These are phyloP conservation scores for Grallaria varia DNA, from an alignment of 2,113 vertebrate species.

Conservation along the genomic window DNA sequence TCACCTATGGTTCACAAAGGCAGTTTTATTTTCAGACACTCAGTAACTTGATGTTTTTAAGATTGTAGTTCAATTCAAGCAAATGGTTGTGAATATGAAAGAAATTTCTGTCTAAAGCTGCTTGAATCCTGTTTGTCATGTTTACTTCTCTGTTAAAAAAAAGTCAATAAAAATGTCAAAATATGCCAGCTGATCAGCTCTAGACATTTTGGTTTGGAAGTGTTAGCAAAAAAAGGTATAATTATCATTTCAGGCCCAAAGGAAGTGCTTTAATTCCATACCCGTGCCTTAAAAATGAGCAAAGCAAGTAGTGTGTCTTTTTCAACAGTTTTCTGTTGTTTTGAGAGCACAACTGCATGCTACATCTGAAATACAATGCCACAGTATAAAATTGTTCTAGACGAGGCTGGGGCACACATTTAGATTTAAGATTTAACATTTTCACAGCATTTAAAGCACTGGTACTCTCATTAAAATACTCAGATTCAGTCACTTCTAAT, in stretches of 20 bases:
- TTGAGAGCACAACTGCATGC: not conserved
- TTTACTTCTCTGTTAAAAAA: not conserved
- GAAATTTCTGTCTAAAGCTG: not conserved
- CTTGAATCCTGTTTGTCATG: conserved; percentile 23
- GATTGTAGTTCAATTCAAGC: conserved; percentile 35
- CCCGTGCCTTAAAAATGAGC: not conserved
- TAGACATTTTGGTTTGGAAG: not conserved
- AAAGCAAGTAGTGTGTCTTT: not conserved
- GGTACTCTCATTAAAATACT: not conserved
- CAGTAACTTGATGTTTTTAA: conserved; percentile 52
- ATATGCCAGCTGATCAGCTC: not conserved
- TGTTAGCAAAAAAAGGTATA: not conserved
- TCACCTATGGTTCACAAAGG: conserved; percentile 46
- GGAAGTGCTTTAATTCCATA: conserved; percentile 2
- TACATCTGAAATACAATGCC: not conserved
- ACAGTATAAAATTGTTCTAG: not conserved
- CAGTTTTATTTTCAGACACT: conserved; percentile 60
- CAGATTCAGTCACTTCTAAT: not conserved
- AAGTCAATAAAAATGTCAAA: not conserved
- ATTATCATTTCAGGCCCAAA: conserved; percentile 26
- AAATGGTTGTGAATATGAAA: conserved; percentile 19
- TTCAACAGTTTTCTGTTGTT: conserved; percentile 25
- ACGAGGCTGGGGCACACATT: not conserved
- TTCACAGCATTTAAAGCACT: not conserved
- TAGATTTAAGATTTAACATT: not conserved